phyloP scores from a whole-genome alignment of 1,140 invertebrate genomes.

The Diabrotica virgifera region DNA sequence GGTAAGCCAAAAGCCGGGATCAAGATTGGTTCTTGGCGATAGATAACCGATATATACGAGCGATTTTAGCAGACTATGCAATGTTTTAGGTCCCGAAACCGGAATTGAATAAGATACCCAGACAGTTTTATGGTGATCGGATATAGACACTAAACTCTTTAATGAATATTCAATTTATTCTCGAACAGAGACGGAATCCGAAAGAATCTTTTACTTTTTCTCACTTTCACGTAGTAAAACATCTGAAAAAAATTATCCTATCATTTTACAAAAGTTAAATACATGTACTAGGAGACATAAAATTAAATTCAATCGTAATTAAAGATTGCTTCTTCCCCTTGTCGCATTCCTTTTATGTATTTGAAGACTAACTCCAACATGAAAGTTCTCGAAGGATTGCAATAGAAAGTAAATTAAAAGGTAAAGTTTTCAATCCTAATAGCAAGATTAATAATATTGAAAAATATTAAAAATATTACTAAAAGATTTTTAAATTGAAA shows the following conservation, averaged over 20 bases:
- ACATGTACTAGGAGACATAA: too few species aligned
- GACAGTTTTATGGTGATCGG: constrained; percentile 44
- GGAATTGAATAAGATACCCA: constrained; percentile 38
- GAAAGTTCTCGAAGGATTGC: too few species aligned
- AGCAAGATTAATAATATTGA: too few species aligned
- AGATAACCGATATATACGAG: constrained; percentile 29
- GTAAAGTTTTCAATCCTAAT: too few species aligned
- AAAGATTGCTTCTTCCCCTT: too few species aligned
- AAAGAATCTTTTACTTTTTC: background rate
- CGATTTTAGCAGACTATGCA: constrained; percentile 45
- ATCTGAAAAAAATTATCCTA: background rate
- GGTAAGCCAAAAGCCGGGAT: constrained; percentile 46
- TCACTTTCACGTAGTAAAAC: background rate
- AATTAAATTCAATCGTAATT: too few species aligned
- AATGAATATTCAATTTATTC: constrained; percentile 24
- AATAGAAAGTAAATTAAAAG: too few species aligned
- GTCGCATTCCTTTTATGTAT: too few species aligned
- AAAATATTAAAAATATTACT: too few species aligned
- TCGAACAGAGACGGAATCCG: constrained; percentile 1
- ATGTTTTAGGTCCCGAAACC: constrained; percentile 39
- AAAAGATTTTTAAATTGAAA: too few species aligned
- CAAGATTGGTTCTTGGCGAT: constrained; percentile 43
- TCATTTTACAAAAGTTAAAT: background rate
- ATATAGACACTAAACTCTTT: constrained; percentile 28
- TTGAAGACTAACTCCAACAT: too few species aligned